Evolutionary conservation across 2,113 vertebrate species (phyloP).

Genomic region (Percina caprodes): DNA sequence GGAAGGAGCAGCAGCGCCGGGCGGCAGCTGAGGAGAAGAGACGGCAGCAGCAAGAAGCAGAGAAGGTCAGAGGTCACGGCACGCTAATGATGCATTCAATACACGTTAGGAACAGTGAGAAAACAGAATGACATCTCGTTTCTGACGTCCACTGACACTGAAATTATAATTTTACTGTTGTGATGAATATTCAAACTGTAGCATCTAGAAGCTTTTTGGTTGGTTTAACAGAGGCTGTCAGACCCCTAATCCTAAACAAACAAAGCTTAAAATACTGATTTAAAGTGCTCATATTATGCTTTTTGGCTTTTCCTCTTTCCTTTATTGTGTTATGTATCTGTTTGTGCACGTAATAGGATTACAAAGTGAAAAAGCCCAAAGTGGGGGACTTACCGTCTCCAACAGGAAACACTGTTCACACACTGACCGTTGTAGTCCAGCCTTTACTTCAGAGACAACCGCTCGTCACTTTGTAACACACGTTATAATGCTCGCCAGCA

Average conservation of each 20-base stretch:
- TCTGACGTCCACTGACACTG: not conserved
- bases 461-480: no score
- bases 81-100: not conserved
- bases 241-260: not conserved
- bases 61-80: constrained; percentile 86
- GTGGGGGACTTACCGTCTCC: no score
- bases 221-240: not conserved
- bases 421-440: no score
- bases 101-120: not conserved
- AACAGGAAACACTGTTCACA: no score
- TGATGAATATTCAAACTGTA: not conserved
- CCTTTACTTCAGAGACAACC: no score
- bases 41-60: constrained; percentile 87
- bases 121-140: not conserved
- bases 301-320: no score
- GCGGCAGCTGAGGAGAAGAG: constrained; percentile 91
- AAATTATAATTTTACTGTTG: not conserved
- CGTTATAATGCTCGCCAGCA: no score
- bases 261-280: not conserved
- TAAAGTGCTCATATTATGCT: no score
- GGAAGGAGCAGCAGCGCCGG: constrained; percentile 88
- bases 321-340: no score
- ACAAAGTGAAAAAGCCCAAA: no score
- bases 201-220: not conserved
- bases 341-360: no score